Base-by-base conservation (phyloP, 1,140 invertebrate species). In the Psilanteris sp. region DNA sequence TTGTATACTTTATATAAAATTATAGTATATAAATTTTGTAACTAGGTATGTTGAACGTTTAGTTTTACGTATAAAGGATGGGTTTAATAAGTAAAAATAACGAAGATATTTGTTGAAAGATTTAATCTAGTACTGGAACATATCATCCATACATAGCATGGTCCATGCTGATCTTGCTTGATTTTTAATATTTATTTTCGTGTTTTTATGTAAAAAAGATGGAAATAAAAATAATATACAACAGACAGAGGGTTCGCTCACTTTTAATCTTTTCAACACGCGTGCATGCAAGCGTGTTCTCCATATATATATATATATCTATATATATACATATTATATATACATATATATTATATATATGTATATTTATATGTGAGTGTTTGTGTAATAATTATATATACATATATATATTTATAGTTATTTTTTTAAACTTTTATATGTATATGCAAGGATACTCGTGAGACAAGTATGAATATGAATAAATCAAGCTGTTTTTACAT, bases 171-270 rank as follows among this genome's bases (percentile, higher is more conserved):
- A 83, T 84, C 79, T 84, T 83, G 82, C 82, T 82, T 81, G 78
- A 81, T 85, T 84, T 70, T 70, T 68, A 29, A 57, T 57, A 50
- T 68, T 68, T 68, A 57, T 68, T 68, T 68, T 68, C 26, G 41
- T 41, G 52, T 83, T 85, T 84, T 84, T 81, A 82, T 83, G 79
- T 83, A 85, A 86, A 87, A 86, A 86, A 84, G 82, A 81, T 86
- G 83, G 82, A 87, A 87, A 87, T 86, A 87, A 86, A 87, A 85
- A 84, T 86, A 87, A 84, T 87, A 84, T 87, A 86, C 85, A 87
- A 85, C 83, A 85, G 83, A 86, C 79, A 82, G 72, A 81, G 66
- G 77, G 77, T 77, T 83, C 73, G 64, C 73, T 82, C 75, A 79
- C 79, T 80, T 78, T 72, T 75, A 72, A 74, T 76, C 55, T 76